Evolutionary conservation across 2,888 invertebrate species (phyloP), one percentile per base, ranked within the genome.

Genomic region (Ectemnius lituratus): DNA sequence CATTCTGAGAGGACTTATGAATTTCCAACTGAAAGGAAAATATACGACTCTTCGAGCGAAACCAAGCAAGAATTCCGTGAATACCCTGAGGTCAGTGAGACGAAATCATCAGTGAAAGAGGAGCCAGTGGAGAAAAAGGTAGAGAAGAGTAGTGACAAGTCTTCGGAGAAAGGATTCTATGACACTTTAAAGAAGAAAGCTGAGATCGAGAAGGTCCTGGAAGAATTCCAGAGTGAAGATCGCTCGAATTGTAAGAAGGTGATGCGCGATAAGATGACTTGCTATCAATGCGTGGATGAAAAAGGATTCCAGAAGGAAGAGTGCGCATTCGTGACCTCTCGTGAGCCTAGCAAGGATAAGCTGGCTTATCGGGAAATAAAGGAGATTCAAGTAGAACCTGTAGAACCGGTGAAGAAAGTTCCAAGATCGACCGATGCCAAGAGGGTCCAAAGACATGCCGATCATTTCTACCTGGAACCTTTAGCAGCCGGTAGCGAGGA

Each of bases 311-410:
- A 94, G 88, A 94, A 95, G 84, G 96, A 96, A 89, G 96, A 96
- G 88, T 96, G 96, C 87, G 95, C 95, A 94, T 96, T 94, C 89
- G 93, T 95, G 8, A 94, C 94, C 0, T 94, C 94, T 83, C 94
- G 94, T 0, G 93, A 94, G 57, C 94, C 95, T 0, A 92, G 93
- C 86, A 92, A 93, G 62, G 93, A 93, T 67, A 94, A 94, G 86
- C 90, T 94, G 79, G 94, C 94, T 16, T 95, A 95, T 85, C 94
- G 94, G 86, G 94, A 94, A 90, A 91, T 93, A 1, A 94, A 94
- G 85, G 93, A 94, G 85, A 71, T 59, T 14, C 67, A 79, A n/a
- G 28, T 59, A 0, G 67, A 76, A 45, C 73, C 76, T 6, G 45
- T 59, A 0, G 65, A 76, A 45, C 71, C 76, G 4, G 56, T 67